These are phyloP conservation scores for Scelioninae gen. 1 DNA, from an alignment of 2,888 invertebrate species.

Conservation along the genomic window DNA sequence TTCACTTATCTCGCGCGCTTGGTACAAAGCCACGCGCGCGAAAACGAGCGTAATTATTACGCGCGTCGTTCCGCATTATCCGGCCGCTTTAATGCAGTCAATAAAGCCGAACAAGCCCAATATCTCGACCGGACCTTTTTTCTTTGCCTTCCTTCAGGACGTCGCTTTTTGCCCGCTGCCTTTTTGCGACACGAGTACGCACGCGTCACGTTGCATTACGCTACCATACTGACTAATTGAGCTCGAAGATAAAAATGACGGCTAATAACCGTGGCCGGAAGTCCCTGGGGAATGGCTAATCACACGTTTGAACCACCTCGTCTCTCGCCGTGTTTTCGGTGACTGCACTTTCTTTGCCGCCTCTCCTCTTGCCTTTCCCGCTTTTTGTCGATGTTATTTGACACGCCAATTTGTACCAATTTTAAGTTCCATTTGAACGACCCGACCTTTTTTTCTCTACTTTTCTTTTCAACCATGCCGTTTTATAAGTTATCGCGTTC, in stretches of 20 bases:
- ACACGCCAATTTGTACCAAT: conserved; percentile 67
- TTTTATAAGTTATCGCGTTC: conserved; percentile 16
- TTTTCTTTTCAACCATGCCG: conserved; percentile 1
- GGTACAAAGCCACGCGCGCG: conserved; percentile 43
- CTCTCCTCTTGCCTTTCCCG: conserved; percentile 30
- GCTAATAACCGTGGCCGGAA: conserved; percentile 81
- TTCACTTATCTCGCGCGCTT: conserved; percentile 66
- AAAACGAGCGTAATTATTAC: conserved; percentile 80
- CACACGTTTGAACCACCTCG: conserved; percentile 78
- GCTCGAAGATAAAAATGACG: conserved; percentile 83
- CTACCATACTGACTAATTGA: conserved; percentile 84
- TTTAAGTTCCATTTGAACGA: conserved; percentile 53
- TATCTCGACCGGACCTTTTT: conserved; percentile 42
- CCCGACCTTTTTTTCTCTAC: conserved; percentile 13
- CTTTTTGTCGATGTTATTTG: conserved; percentile 65
- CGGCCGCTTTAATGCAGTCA: conserved; percentile 76
- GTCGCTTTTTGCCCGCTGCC: conserved; percentile 39
- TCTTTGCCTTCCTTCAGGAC: conserved; percentile 39
- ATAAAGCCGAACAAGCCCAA: conserved; percentile 73
- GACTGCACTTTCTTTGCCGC: conserved; percentile 53
- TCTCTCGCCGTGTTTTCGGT: conserved; percentile 67
- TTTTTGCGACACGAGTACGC: conserved; percentile 72
- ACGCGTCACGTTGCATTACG: conserved; percentile 84
- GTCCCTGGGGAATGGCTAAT: conserved; percentile 80
- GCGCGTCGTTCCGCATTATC: conserved; percentile 79